Percentiles rank a stretch among this genome's conserved stretches.
Evolutionary conservation across 2,797 vertebrate genomes (phyloP).

Genomic region (Acanthopagrus latus): DNA sequence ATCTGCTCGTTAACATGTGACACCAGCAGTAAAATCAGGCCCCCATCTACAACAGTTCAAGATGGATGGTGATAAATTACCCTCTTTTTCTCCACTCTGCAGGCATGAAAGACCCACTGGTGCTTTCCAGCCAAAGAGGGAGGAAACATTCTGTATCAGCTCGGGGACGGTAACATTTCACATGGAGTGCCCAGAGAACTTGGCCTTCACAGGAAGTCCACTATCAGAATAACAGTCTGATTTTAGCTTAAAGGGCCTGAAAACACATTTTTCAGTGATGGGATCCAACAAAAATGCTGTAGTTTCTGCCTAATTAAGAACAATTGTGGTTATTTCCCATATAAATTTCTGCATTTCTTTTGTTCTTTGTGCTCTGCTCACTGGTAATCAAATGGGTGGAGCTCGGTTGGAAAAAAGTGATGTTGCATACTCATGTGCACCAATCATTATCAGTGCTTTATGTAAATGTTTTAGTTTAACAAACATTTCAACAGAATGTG

Average conservation of each 20-base stretch:
- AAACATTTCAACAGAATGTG: no score
- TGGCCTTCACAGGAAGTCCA: background rate
- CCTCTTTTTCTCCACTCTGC: constrained; percentile 38
- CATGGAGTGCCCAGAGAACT: constrained; percentile 17
- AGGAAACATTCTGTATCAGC: constrained; percentile 39
- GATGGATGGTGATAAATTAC: constrained; percentile 71
- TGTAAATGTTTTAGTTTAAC: no score
- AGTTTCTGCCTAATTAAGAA: background rate
- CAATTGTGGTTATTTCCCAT: background rate
- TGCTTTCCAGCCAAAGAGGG: constrained; percentile 55
- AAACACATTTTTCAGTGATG: constrained; percentile 5
- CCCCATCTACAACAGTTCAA: constrained; percentile 54
- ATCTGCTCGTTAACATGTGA: constrained; percentile 70
- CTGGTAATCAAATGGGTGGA: background rate
- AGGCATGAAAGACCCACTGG: constrained; percentile 56
- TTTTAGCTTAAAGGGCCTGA: background rate
- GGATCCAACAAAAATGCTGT: background rate
- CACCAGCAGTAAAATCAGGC: constrained; percentile 70
- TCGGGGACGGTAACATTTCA: constrained; percentile 37
- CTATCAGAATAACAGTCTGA: background rate
- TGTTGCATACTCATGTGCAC: background rate
- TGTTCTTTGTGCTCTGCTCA: background rate
- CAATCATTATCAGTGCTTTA: background rate
- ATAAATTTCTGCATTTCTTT: background rate
- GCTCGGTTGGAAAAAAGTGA: background rate